A percentile compares a stretch with the other conserved stretches of the same genome.
These are phyloP conservation scores for Oreochromis tanganicae DNA, from an alignment of 2,113 vertebrate species.

Conservation along the genomic window DNA sequence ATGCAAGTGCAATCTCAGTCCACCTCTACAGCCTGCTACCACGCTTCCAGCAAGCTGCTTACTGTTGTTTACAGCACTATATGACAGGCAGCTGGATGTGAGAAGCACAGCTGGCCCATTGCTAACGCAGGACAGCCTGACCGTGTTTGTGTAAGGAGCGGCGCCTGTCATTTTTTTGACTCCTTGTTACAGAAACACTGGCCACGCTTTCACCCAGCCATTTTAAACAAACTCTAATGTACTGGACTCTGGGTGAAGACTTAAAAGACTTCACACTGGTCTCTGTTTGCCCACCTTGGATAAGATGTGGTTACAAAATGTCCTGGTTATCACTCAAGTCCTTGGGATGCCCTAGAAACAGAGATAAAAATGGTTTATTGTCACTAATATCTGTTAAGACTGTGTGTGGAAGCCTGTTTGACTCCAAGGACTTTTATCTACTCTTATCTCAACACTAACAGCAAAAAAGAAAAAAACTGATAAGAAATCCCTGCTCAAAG, in stretches of 20 bases:
- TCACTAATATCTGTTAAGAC: not conserved
- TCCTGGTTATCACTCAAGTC: not conserved
- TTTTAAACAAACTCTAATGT: slow-evolving; percentile 21
- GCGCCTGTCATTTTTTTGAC: slow-evolving; percentile 36
- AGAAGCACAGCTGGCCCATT: not conserved
- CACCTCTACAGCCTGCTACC: not conserved
- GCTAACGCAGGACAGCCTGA: slow-evolving; percentile 8
- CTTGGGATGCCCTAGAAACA: not conserved
- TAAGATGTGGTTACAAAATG: not conserved
- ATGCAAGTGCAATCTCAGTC: not conserved
- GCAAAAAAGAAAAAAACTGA: not conserved
- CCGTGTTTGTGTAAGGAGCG: slow-evolving; percentile 34
- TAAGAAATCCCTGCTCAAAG: not conserved
- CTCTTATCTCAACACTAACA: slow-evolving; percentile 13
- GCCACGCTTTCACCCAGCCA: not conserved
- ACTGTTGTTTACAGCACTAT: slow-evolving; percentile 34
- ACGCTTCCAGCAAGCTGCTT: not conserved
- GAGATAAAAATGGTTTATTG: not conserved
- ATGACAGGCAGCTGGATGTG: slow-evolving; percentile 45
- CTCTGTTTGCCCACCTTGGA: not conserved
- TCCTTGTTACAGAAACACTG: slow-evolving; percentile 25
- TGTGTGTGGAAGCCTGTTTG: not conserved
- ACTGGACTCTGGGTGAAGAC: not conserved
- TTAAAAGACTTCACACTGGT: not conserved
- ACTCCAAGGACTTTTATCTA: slow-evolving; percentile 12